Conservation (phyloP, 2,113 vertebrate genomes). For the Serinus canaria region DNA sequence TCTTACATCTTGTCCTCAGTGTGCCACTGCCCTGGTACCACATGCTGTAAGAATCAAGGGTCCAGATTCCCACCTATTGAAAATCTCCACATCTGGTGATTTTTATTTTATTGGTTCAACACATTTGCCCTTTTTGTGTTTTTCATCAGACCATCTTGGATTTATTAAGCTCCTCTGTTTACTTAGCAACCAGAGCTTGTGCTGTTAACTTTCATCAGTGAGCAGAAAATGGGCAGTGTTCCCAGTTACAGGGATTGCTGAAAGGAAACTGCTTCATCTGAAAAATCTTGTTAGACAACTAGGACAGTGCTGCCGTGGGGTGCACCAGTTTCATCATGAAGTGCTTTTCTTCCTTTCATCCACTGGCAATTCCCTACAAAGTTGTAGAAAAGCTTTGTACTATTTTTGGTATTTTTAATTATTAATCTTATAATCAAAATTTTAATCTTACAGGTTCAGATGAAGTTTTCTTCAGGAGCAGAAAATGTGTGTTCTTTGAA, state of each 20-base stretch:
- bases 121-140: neutral
- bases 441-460: neutral
- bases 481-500: neutral
- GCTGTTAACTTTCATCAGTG: neutral
- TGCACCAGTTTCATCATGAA: neutral
- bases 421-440: neutral
- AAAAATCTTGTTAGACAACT: neutral
- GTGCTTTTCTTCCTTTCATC: neutral
- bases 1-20: neutral
- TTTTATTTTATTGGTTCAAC: neutral
- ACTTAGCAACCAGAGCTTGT: neutral
- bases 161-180: constrained; percentile 23
- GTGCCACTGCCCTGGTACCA: neutral
- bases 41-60: neutral
- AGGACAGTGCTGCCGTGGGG: neutral
- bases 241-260: neutral
- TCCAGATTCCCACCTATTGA: neutral
- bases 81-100: neutral
- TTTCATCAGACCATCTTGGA: neutral
- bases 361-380: neutral
- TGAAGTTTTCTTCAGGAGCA: neutral
- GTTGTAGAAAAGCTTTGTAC: neutral
- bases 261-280: neutral
- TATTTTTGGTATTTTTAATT: neutral
- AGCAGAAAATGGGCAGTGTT: neutral